phyloP scores from a whole-genome alignment of 2,113 vertebrate genomes.

The Microcebus jonahi region DNA sequence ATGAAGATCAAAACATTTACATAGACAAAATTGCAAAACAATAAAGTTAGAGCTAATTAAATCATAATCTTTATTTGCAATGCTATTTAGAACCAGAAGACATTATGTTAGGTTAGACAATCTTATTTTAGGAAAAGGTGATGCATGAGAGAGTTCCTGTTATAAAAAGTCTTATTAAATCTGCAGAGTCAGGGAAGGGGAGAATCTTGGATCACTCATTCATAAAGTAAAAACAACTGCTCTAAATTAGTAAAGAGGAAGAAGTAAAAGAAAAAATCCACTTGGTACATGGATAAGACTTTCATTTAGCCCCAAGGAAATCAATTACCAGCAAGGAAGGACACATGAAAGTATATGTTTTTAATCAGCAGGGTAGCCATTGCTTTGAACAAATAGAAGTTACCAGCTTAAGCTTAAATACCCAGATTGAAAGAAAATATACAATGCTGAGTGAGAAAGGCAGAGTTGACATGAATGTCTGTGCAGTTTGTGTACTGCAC shows the following conservation, averaged over 20 bases:
- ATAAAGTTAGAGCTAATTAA: not conserved
- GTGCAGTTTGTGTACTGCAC: not conserved
- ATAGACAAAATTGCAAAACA: not conserved
- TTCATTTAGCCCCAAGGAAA: not conserved
- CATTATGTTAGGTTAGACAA: not conserved
- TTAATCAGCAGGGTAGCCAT: not conserved
- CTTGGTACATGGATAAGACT: not conserved
- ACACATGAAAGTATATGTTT: not conserved
- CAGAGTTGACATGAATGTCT: not conserved
- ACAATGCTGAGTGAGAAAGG: not conserved
- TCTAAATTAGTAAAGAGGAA: not conserved
- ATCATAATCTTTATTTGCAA: not conserved
- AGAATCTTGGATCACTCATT: not conserved
- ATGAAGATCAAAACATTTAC: not conserved
- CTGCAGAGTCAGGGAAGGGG: not conserved
- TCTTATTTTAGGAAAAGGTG: not conserved
- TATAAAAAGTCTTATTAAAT: not conserved
- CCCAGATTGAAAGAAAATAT: not conserved
- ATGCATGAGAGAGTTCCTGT: not conserved
- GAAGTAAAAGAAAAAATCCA: not conserved
- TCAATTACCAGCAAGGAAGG: not conserved
- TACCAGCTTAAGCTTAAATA: not conserved
- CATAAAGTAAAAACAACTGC: not conserved
- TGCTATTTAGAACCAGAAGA: not conserved
- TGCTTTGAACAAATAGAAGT: not conserved